Evolutionary conservation across 2,113 vertebrate genomes (phyloP), one percentile per base, ranked within the genome.

Genomic region (Clarias macrocephalus): DNA sequence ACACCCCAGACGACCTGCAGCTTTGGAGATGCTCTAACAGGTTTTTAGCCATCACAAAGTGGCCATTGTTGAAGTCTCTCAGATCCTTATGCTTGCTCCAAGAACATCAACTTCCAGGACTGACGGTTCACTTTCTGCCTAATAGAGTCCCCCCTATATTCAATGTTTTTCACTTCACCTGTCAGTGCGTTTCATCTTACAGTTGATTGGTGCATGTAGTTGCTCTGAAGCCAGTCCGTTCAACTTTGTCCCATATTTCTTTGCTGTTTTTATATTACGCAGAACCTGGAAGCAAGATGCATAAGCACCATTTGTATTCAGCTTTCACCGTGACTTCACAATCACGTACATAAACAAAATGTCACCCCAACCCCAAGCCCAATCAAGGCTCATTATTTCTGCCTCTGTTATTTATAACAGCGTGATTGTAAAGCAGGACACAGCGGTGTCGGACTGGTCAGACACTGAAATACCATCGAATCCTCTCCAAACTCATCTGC

Each of bases 321-420:
- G 42, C 79, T 84, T 54, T 76, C 68, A 85, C 54, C 60, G 73
- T 70, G 52, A 83, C 75, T 84, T 83, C 79, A 52, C 52, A 18
- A 80, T 86, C 70, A 56, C 63, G 63, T 28, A 59, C 80, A 81
- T 62, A 19, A 88, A 84, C 54, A 82, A 85, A 86, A 84, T 73
- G 62, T 28, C 83, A 85, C 76, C 84, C 79, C 68, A 68, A 62
- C 62, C 83, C 33, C 63, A 87, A 30, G 86, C 72, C 75, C 62
- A 85, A 85, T 90, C 70, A 63, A 52, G 62, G 28, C 57, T 54
- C 75, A 48, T 82, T 25, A 82, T 48, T 65, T 62, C n/a, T 18
- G 59, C 37, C 86, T 86, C 80, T 60, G 83, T 86, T 86, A 88
- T 88, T 90, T 75, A 88, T 86, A 75, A 87, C 56, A 79, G 82